A percentile compares a stretch with the other conserved stretches of the same genome.
phyloP scores from a whole-genome alignment of 1,140 invertebrate genomes.

The Apolygus lucorum region DNA sequence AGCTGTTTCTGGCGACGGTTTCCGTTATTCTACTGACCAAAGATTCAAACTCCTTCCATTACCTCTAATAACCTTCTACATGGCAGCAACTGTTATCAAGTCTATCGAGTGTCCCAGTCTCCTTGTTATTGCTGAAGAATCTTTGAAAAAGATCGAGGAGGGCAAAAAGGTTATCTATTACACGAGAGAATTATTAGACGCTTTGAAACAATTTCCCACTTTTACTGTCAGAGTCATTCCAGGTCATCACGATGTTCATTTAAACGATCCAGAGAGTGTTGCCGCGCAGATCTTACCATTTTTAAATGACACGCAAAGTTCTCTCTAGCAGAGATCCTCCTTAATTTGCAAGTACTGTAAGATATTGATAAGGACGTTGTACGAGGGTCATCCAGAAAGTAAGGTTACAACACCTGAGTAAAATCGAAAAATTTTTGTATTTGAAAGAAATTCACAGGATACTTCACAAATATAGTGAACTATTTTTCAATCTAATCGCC shows the following conservation, averaged over 20 bases:
- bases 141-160: constrained; percentile 23
- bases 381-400: too few relatives aligned
- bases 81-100: constrained; percentile 27
- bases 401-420: too few relatives aligned
- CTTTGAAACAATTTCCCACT: constrained; percentile 33
- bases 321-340: too few relatives aligned
- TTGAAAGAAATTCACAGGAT: too few relatives aligned
- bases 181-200: constrained; percentile 28
- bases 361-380: too few relatives aligned
- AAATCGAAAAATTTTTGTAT: too few relatives aligned
- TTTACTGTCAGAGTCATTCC: constrained; percentile 40
- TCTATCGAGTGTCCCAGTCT: constrained; percentile 35
- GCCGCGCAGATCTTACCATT: constrained; percentile 41
- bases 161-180: constrained; percentile 11
- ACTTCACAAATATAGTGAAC: too few relatives aligned
- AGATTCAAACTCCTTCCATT: constrained; percentile 34
- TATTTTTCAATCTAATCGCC: too few relatives aligned
- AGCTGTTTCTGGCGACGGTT: constrained; percentile 36
- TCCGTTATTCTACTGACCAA: constrained; percentile 38
- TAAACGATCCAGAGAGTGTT: constrained; percentile 48
- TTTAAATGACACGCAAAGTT: constrained; percentile 32
- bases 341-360: too few relatives aligned
- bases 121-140: constrained; percentile 35
- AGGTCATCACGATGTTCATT: constrained; percentile 56
- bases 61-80: constrained; percentile 28